Conservation (phyloP, 2,888 invertebrate species). For the Eudiplozoon nipponicum region DNA sequence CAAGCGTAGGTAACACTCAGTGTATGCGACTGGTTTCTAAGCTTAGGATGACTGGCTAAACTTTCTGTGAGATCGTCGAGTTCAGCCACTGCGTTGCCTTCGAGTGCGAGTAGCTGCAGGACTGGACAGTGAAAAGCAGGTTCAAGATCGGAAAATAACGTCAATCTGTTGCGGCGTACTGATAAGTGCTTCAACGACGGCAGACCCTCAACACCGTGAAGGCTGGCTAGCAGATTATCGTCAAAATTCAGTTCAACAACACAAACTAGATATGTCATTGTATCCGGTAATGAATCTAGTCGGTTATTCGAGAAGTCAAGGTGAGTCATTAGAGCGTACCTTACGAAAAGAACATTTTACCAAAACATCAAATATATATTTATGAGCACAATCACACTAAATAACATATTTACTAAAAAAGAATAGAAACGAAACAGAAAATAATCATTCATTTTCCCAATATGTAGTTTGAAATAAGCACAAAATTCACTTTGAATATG, state of each 20-base stretch:
- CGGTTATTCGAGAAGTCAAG: too few relatives aligned
- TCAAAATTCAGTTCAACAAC: slow-evolving; percentile 3
- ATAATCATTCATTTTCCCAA: too few relatives aligned
- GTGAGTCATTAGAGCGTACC: too few relatives aligned
- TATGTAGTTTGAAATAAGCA: too few relatives aligned
- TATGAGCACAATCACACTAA: too few relatives aligned
- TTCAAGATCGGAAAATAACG: slow-evolving; percentile 1
- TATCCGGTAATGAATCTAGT: too few relatives aligned
- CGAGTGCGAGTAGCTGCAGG: slow-evolving; percentile 2
- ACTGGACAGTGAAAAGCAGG: slow-evolving; percentile 3
- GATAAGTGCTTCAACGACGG: slow-evolving; percentile 6
- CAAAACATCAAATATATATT: too few relatives aligned
- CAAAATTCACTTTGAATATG: too few relatives aligned
- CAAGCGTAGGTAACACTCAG: slow-evolving; percentile 5
- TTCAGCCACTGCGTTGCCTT: slow-evolving; percentile 6
- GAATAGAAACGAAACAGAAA: too few relatives aligned
- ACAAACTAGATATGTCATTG: slow-evolving; percentile 6
- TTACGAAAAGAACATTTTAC: too few relatives aligned
- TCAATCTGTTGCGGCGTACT: slow-evolving; percentile 5
- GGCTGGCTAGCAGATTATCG: neutral
- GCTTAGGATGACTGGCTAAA: slow-evolving; percentile 1
- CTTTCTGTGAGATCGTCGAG: slow-evolving; percentile 5
- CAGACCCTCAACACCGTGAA: neutral
- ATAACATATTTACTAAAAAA: too few relatives aligned
- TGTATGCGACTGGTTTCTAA: slow-evolving; percentile 1